These are phyloP conservation scores for Heteropelma amictum DNA, from an alignment of 2,888 invertebrate species.

Conservation along the genomic window DNA sequence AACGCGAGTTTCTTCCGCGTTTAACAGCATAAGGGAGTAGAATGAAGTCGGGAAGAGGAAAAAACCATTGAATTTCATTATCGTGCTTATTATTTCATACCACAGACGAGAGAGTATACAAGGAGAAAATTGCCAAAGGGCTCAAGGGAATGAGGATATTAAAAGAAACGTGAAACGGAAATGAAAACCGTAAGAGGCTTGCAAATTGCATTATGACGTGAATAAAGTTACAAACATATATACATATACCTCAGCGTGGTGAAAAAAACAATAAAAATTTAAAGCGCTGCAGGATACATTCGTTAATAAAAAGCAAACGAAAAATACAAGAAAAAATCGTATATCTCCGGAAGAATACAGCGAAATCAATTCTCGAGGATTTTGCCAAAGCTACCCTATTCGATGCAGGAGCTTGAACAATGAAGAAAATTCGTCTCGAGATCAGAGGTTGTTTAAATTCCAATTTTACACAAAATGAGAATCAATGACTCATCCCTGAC, in stretches of 20 bases:
- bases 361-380: no score
- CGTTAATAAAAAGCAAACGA: no score
- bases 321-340: no score
- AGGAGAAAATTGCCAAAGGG: conserved; percentile 17
- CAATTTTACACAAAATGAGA: no score
- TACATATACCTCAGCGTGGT: no score
- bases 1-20: conserved; percentile 40
- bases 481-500: no score
- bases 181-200: conserved; percentile 29
- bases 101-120: conserved; percentile 17
- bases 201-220: conserved; percentile 12
- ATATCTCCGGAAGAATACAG: no score
- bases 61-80: conserved; percentile 46
- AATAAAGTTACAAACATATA: background rate
- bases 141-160: background rate
- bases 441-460: no score
- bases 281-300: no score
- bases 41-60: conserved; percentile 22
- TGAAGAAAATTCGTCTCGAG: no score
- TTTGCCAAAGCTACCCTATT: no score
- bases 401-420: no score
- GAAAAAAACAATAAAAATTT: background rate
- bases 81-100: conserved; percentile 24
- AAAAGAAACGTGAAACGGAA: conserved; percentile 32
- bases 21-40: conserved; percentile 19